Evolutionary conservation across 2,113 vertebrate species (phyloP).

Genomic region (Proteles cristata): DNA sequence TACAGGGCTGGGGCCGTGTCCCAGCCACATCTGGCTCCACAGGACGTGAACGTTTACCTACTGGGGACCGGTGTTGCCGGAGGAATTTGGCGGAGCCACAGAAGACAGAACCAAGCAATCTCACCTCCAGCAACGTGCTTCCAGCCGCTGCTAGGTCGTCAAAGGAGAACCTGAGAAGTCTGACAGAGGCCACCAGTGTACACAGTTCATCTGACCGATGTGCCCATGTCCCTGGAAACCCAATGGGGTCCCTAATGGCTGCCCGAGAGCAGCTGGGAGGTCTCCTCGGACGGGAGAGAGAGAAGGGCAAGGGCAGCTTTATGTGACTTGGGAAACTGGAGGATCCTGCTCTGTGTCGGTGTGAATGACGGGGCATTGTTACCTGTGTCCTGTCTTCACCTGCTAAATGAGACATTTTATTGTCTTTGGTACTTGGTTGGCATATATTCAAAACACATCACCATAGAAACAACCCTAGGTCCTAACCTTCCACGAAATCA

Average conservation of each 20-base stretch:
- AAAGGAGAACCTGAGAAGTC: neutral
- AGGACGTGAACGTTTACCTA: neutral
- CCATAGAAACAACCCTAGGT: neutral
- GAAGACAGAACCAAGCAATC: neutral
- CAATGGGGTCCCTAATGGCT: neutral
- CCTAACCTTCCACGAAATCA: neutral
- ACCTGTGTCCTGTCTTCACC: neutral
- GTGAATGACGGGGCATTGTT: neutral
- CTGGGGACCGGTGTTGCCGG: neutral
- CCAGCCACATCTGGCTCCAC: neutral
- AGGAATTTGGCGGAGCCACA: neutral
- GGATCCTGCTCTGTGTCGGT: accelerated
- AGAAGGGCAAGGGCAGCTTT: neutral
- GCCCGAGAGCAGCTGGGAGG: neutral
- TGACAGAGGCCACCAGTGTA: neutral
- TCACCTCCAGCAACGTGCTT: neutral
- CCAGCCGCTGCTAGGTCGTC: neutral
- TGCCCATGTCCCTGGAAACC: neutral
- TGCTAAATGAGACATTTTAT: neutral
- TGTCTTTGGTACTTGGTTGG: neutral
- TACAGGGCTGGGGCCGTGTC: neutral
- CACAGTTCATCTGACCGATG: neutral
- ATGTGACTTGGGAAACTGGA: neutral
- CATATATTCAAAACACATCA: neutral
- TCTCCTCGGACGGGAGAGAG: neutral